phyloP scores from a whole-genome alignment of 1,140 invertebrate genomes.

The Cydia splendana region DNA sequence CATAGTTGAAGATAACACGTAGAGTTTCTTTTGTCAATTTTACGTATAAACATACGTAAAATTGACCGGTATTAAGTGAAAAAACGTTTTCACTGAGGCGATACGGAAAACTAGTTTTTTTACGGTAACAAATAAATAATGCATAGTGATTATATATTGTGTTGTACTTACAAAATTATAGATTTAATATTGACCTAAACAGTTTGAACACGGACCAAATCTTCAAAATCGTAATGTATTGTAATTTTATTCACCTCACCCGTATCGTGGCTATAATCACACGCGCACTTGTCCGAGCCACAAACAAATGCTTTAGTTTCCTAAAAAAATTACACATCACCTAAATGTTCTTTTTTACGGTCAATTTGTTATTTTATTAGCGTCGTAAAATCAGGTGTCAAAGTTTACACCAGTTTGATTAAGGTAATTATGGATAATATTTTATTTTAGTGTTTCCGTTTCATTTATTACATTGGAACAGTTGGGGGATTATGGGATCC shows the following conservation, averaged over 20 bases:
- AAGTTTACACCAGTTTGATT: constrained; percentile 44
- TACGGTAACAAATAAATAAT: no score
- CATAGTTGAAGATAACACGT: no score
- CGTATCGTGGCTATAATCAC: constrained; percentile 45
- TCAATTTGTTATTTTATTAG: constrained; percentile 52
- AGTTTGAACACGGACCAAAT: constrained; percentile 21
- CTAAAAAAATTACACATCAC: constrained; percentile 39
- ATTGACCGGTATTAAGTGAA: no score
- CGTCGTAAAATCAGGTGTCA: constrained; percentile 56
- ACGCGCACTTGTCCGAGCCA: constrained; percentile 24
- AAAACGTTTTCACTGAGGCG: no score
- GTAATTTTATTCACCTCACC: constrained; percentile 47
- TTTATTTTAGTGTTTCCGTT: constrained; percentile 22
- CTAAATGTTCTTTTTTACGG: constrained; percentile 43
- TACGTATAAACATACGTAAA: no score
- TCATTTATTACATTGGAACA: constrained; percentile 10
- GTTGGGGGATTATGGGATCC: neutral
- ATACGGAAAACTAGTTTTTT: no score
- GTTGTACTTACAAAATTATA: no score
- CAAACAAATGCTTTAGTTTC: constrained; percentile 44
- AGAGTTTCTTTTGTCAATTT: no score
- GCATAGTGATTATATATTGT: no score
- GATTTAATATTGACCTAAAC: neutral
- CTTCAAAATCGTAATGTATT: constrained; percentile 37
- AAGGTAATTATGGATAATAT: constrained; percentile 13